Conservation (phyloP, 1,140 invertebrate species). For the Heliconius nattereri region DNA sequence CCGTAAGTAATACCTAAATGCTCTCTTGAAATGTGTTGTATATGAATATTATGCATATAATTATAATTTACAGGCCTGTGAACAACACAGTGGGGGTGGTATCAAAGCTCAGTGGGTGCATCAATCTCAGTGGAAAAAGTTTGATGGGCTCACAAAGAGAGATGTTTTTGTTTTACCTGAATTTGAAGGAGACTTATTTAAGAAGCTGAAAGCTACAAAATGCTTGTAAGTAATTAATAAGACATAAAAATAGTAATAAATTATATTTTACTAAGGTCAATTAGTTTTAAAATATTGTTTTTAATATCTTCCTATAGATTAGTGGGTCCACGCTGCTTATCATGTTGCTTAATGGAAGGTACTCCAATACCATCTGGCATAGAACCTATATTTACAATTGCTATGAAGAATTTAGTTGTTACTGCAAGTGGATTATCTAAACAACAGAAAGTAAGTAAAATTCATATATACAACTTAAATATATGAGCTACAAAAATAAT, state of each 20-base stretch:
- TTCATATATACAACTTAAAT: neutral
- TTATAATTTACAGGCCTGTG: constrained; percentile 63
- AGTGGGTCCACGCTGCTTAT: constrained; percentile 90
- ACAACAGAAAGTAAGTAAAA: constrained; percentile 82
- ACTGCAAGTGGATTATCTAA: constrained; percentile 87
- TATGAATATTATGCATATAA: constrained; percentile 16
- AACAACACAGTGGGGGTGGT: constrained; percentile 71
- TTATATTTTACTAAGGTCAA: neutral
- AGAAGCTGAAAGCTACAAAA: constrained; percentile 84
- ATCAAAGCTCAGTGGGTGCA: constrained; percentile 68
- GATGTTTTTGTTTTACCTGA: constrained; percentile 89
- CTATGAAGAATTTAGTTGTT: constrained; percentile 89
- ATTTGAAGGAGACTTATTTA: constrained; percentile 87
- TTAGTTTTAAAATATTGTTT: neutral
- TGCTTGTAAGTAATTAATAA: constrained; percentile 83
- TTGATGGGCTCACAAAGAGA: constrained; percentile 83
- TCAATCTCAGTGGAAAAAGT: constrained; percentile 56
- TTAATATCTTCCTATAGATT: constrained; percentile 75
- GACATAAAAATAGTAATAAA: neutral
- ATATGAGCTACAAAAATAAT: neutral
- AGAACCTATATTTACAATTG: constrained; percentile 89
- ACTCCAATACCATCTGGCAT: constrained; percentile 88
- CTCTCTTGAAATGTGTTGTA: constrained; percentile 7
- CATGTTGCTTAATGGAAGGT: constrained; percentile 86
- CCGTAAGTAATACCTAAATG: constrained; percentile 51